Evolutionary conservation across 2,888 invertebrate species (phyloP).

Genomic region (Epinotia nisella): DNA sequence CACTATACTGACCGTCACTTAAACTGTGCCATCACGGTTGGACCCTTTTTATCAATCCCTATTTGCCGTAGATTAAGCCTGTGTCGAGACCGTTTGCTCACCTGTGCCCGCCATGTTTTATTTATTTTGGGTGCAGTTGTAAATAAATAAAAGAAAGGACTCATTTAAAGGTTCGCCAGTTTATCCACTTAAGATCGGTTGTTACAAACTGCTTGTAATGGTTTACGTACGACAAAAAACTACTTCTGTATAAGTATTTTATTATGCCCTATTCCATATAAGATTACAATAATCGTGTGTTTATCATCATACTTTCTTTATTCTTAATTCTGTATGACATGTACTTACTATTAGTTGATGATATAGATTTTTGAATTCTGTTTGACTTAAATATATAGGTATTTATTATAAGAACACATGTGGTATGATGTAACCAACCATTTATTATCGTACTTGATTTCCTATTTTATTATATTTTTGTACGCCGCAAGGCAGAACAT

Average conservation of each 20-base stretch:
- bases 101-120: slow-evolving; percentile 34
- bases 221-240: neutral
- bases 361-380: too few relatives aligned
- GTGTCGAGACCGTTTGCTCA: slow-evolving; percentile 33
- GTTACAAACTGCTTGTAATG: neutral
- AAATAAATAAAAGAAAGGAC: slow-evolving; percentile 27
- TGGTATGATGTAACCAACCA: too few relatives aligned
- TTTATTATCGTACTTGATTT: too few relatives aligned
- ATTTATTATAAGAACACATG: too few relatives aligned
- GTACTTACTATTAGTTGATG: too few relatives aligned
- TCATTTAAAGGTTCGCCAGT: slow-evolving; percentile 17
- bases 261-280: too few relatives aligned
- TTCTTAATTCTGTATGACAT: too few relatives aligned
- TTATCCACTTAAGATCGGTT: neutral
- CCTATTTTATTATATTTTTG: too few relatives aligned
- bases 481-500: too few relatives aligned
- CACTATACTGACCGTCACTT: neutral
- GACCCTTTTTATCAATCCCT: slow-evolving; percentile 41
- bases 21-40: neutral
- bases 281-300: too few relatives aligned
- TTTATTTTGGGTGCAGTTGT: slow-evolving; percentile 34
- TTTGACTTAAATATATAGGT: too few relatives aligned
- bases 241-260: neutral
- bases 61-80: slow-evolving; percentile 40
- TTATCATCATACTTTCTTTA: too few relatives aligned